A percentile compares a stretch with the other conserved stretches of the same genome.
Conservation (phyloP, 2,113 vertebrate species). For the Copsychus sechellarum region DNA sequence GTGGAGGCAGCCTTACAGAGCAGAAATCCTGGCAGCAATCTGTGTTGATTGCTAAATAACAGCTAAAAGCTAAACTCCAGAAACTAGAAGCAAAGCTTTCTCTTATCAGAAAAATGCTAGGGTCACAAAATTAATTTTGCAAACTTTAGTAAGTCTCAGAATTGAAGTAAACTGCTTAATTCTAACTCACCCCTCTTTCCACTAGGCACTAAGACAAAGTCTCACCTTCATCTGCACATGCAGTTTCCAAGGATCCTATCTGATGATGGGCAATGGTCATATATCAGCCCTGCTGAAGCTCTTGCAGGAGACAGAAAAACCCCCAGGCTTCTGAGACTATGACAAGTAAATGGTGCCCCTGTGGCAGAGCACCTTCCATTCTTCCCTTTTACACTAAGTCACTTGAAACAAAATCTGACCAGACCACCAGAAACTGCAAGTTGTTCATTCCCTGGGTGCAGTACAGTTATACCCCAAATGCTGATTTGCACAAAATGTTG, state of each 20-base stretch:
- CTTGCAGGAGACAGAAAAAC: not conserved
- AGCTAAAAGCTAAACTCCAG: not conserved
- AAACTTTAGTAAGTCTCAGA: not conserved
- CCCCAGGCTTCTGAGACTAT: not conserved
- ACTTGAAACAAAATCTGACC: not conserved
- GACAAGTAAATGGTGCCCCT: not conserved
- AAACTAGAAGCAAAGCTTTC: not conserved
- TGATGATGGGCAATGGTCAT: not conserved
- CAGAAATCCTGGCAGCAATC: not conserved
- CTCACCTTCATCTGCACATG: not conserved
- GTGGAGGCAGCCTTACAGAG: not conserved
- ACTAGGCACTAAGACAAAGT: not conserved
- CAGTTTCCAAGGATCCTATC: not conserved
- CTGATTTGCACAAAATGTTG: not conserved
- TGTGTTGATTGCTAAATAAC: not conserved
- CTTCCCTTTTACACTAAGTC: not conserved
- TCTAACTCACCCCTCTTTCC: not conserved
- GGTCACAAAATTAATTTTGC: not conserved
- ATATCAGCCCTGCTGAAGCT: not conserved
- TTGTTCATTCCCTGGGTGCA: not conserved
- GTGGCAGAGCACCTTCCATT: not conserved
- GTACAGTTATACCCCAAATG: not conserved
- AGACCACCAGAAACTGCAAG: not conserved
- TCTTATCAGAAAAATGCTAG: not conserved
- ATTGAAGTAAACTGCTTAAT: not conserved